Base-by-base conservation (phyloP, 2,797 vertebrate species). In the Pseudochromis fuscus region DNA sequence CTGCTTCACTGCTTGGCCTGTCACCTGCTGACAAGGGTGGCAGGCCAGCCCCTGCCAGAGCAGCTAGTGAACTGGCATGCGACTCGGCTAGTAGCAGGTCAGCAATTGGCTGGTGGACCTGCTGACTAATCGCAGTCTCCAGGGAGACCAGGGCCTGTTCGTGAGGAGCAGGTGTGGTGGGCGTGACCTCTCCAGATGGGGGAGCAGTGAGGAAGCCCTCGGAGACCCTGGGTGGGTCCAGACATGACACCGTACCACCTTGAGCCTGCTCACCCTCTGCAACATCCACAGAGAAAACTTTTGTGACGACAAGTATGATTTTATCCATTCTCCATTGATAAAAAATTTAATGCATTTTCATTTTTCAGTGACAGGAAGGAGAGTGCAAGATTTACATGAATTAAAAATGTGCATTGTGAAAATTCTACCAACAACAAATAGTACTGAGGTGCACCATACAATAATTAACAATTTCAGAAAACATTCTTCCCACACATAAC, bases 171-270 rank as follows among this genome's bases (percentile, higher is more conserved):
- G 93, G 92, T 63, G 95, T 95, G 74, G 95, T 95, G 16, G 96
- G 95, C 38, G 95, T 95, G 80, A 95, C 95, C 82, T 97, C 96
- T 82, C 95, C 92, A 68, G 95, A 96, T 62, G 96, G 94, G 2
- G 95, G 95, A 25, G 95, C 95, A 33, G 95, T 95, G 50, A 96
- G 95, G 81, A 95, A 96, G 82, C 95, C 95, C 72, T 96, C 96
- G 1, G 96, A 95, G 66, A 94, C 88, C 61, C 93, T 93, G 50
- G 94, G 92, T 33, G 94, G 89, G 53, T 95, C 94, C 56, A 95
- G 82, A 75, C 93, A 92, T 44, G 93, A 93, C 23, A 94, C 90
- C 1, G 89, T 80, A 35, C 88, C 91, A 67, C 92, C 87, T 69
- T 94, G 94, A 70, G 88, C 90, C 84, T 94, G 93, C 58, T 95